These are phyloP conservation scores for Onychostruthus taczanowskii DNA, from an alignment of 2,113 vertebrate species.

Conservation along the genomic window DNA sequence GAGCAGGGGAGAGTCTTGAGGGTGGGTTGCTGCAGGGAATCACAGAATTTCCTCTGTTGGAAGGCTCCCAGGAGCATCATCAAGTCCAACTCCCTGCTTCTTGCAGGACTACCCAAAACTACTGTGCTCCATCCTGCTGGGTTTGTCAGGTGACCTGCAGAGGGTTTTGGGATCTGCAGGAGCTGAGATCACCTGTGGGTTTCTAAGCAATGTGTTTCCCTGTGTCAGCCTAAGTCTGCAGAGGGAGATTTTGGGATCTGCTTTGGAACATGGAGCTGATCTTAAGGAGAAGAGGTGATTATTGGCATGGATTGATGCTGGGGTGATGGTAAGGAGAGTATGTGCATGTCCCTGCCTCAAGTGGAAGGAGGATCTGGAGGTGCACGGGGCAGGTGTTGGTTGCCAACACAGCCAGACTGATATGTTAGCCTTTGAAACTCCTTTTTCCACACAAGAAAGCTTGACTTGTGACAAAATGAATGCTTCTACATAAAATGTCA, in stretches of 20 bases:
- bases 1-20: fast-evolving
- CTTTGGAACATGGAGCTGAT: neutral
- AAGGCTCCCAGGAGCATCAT: neutral
- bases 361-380: neutral
- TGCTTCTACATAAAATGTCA: neutral
- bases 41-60: neutral
- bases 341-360: neutral
- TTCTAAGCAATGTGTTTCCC: neutral
- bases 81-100: neutral
- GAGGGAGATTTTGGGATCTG: neutral
- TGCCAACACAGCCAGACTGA: neutral
- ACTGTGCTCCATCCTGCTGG: neutral
- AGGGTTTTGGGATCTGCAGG: neutral
- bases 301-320: neutral
- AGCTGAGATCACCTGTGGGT: neutral
- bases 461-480: neutral
- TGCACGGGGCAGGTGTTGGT: neutral
- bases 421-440: neutral
- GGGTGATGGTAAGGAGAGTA: neutral
- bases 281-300: neutral
- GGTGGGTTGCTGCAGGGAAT: neutral
- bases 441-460: neutral
- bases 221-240: neutral
- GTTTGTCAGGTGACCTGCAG: neutral
- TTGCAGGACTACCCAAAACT: neutral